Evolutionary conservation across 2,113 vertebrate species (phyloP).

Genomic region (Equus quagga): DNA sequence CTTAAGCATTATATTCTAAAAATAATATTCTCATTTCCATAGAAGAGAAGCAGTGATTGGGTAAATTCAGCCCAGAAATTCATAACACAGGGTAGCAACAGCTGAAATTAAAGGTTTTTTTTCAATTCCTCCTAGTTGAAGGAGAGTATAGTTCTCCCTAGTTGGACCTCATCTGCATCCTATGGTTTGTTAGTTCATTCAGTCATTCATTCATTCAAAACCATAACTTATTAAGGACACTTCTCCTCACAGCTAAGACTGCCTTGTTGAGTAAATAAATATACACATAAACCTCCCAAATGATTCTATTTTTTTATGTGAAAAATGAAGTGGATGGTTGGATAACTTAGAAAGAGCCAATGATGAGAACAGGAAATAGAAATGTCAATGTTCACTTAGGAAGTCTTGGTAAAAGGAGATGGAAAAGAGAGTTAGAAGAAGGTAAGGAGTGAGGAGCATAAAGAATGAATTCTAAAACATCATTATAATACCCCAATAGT

Average conservation of each 20-base stretch:
- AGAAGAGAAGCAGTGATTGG: not conserved
- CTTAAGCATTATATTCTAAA: not conserved
- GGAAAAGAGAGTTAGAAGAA: not conserved
- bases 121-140: not conserved
- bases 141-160: not conserved
- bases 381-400: not conserved
- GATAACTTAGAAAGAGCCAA: not conserved
- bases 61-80: not conserved
- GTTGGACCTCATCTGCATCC: not conserved
- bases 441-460: not conserved
- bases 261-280: not conserved
- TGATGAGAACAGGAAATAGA: not conserved
- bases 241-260: not conserved
- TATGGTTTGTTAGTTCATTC: not conserved
- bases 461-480: not conserved
- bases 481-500: not conserved
- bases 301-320: not conserved
- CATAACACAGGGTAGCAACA: not conserved
- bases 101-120: not conserved
- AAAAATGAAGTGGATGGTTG: not conserved
- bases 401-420: not conserved
- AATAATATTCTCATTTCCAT: constrained; percentile 24
- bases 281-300: not conserved
- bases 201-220: not conserved
- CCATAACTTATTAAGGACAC: not conserved